These are phyloP conservation scores for Petroica traversi DNA, from an alignment of 2,113 vertebrate species.

Conservation along the genomic window DNA sequence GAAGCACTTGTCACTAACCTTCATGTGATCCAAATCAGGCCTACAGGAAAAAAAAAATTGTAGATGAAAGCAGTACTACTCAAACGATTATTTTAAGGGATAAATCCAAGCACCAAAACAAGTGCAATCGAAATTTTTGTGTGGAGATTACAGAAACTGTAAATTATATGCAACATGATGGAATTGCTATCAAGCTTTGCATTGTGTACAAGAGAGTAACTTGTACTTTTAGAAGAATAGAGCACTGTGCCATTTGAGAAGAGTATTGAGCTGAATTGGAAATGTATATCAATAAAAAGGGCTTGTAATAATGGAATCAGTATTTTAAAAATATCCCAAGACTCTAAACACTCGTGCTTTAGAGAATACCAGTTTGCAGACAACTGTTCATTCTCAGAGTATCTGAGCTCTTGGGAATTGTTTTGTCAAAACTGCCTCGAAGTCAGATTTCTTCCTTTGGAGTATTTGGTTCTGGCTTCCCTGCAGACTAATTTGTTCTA, in stretches of 20 bases:
- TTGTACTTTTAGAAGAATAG: background rate
- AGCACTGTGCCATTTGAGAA: background rate
- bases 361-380: background rate
- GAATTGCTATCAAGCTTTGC: background rate
- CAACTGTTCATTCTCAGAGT: background rate
- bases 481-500: background rate
- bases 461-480: background rate
- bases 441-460: background rate
- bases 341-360: background rate
- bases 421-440: background rate
- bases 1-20: background rate
- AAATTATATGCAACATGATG: background rate
- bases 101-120: background rate
- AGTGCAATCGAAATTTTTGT: background rate
- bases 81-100: background rate
- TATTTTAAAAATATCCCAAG: background rate
- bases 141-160: background rate
- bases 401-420: background rate
- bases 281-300: background rate
- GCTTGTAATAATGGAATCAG: background rate
- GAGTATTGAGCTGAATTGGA: background rate
- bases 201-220: background rate
- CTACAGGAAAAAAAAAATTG: background rate
- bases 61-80: background rate
- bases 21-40: background rate